phyloP scores from a whole-genome alignment of 2,888 invertebrate genomes.

The Sialis lutaria region DNA sequence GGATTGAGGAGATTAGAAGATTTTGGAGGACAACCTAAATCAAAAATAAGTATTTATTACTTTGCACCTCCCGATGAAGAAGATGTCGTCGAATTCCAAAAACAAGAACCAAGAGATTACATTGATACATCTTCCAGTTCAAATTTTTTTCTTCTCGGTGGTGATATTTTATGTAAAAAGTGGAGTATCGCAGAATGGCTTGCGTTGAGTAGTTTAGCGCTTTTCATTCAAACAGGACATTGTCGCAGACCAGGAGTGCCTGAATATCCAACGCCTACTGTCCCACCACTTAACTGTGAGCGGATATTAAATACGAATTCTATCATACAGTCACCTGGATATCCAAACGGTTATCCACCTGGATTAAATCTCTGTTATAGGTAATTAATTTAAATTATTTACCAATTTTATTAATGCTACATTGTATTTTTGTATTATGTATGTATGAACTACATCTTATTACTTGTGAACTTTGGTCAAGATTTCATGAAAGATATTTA shows the following conservation, averaged over 20 bases:
- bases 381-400: slow-evolving; percentile 14
- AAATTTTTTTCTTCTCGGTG: neutral
- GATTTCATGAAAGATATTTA: no score
- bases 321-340: slow-evolving; percentile 23
- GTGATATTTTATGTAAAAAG: slow-evolving; percentile 2
- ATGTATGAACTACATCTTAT: no score
- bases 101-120: slow-evolving; percentile 12
- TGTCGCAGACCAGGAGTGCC: neutral
- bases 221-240: slow-evolving; percentile 3
- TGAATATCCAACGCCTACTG: neutral
- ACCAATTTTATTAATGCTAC: no score
- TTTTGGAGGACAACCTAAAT: slow-evolving; percentile 1
- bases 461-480: no score
- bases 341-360: slow-evolving; percentile 26
- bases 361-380: slow-evolving; percentile 27
- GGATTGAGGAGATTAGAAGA: slow-evolving; percentile 2
- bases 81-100: slow-evolving; percentile 4
- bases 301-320: no score
- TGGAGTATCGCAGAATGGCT: slow-evolving; percentile 3
- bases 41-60: slow-evolving; percentile 14
- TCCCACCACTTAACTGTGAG: neutral
- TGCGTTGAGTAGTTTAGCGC: neutral
- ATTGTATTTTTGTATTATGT: no score
- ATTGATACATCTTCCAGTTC: slow-evolving; percentile 14
- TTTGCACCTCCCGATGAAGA: slow-evolving; percentile 16